Base-by-base conservation (phyloP, 2,888 invertebrate genomes). In the Hirtodrosophila histrioides region DNA sequence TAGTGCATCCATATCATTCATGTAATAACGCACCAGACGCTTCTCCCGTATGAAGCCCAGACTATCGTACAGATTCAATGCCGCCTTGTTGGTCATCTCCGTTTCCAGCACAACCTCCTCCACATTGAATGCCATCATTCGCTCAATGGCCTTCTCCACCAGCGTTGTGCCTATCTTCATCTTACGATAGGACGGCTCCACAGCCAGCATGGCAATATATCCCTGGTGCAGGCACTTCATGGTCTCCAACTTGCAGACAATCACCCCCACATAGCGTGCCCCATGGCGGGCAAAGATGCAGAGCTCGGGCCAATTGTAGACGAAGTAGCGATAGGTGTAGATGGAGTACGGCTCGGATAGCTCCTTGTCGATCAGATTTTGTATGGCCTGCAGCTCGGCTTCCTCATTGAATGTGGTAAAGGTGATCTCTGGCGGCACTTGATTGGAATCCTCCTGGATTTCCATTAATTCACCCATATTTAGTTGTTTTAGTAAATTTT, bases 21-120 rank as follows among this genome's bases (percentile, higher is more conserved):
- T 94, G 93, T 99, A 99, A 93, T 99, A 99, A 89, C 99, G 95
- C 94, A 97, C 98, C 89, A 99, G 94, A 92, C 99, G 95, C 93
- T 99, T 98, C 92, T 99, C 99, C 74, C 99, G 94, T 61, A 99
- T 98, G 93, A 99, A 99, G 46, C 99, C 99, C 68, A 99, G 93
- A 91, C 98, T 99, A 92, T 99, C 98, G 92, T 99, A 99, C 10
- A 99, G 94, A 89, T 96, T 95, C 86, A 99, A 93, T 55, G 99
- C 99, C 72, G 98, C 96, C 92, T 96, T 96, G 92, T 99, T 99
- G 80, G 98, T 98, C 90, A 99, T 97, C 94, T 99, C 99, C 36
- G 99, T 99, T 94, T 99, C 99, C 89, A 99, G 93, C 23, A 98
- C 98, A 86, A 99, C 97, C 93, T 99, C 99, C 92, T 98, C 98